Evolutionary conservation across 2,888 invertebrate genomes (phyloP).

Genomic region (Clepsis dumicolana): DNA sequence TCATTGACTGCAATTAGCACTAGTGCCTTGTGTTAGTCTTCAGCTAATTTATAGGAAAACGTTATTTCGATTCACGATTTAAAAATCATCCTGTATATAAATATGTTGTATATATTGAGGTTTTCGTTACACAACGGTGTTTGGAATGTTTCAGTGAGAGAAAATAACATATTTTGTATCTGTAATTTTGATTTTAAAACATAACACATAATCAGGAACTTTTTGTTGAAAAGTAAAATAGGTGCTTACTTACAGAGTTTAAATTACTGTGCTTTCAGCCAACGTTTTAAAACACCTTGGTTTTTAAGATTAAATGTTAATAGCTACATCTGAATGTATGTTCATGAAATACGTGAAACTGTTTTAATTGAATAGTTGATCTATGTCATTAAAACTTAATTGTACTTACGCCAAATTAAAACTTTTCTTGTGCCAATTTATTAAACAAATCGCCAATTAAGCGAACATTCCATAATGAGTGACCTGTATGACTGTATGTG

Average conservation of each 20-base stretch:
- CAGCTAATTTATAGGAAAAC: too few species aligned
- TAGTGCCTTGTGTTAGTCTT: too few species aligned
- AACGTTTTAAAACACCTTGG: slow-evolving; percentile 9
- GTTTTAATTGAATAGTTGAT: neutral
- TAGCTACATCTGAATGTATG: neutral
- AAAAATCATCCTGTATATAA: too few species aligned
- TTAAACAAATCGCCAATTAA: slow-evolving; percentile 20
- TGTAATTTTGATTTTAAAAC: slow-evolving; percentile 19
- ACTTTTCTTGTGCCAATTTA: slow-evolving; percentile 18
- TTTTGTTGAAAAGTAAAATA: neutral
- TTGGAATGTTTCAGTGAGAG: slow-evolving; percentile 25
- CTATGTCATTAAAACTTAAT: neutral
- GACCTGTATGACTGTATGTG: too few species aligned
- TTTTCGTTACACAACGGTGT: too few species aligned
- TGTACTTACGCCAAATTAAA: neutral
- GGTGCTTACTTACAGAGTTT: too few species aligned
- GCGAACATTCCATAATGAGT: slow-evolving; percentile 31
- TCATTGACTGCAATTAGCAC: too few species aligned
- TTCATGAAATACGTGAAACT: neutral
- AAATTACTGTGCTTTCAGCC: slow-evolving; percentile 1
- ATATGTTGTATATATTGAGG: too few species aligned
- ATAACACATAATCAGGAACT: neutral
- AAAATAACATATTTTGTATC: slow-evolving; percentile 40
- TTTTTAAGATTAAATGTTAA: slow-evolving; percentile 21
- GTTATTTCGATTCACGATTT: too few species aligned